These are phyloP conservation scores for Telenomus remus DNA, from an alignment of 1,140 invertebrate species.

Conservation along the genomic window DNA sequence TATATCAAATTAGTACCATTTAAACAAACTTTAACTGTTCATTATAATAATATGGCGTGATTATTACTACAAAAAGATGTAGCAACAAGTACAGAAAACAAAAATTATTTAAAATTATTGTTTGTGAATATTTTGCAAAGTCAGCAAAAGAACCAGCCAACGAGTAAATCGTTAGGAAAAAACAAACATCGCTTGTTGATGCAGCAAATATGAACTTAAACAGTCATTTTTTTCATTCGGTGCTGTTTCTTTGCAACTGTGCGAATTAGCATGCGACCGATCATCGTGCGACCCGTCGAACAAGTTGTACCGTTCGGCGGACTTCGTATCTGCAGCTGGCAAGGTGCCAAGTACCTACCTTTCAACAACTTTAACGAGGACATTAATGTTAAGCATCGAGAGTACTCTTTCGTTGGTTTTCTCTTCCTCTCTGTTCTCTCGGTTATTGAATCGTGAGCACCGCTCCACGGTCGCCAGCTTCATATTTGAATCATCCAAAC, in stretches of 20 bases:
- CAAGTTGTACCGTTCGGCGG: conserved; percentile 60
- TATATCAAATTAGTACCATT: no score
- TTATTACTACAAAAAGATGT: no score
- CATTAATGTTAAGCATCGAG: conserved; percentile 58
- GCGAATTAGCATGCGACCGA: conserved; percentile 60
- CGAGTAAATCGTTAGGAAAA: no score
- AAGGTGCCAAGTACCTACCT: conserved; percentile 60
- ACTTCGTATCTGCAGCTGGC: conserved; percentile 51
- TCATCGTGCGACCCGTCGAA: conserved; percentile 58
- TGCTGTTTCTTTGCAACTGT: conserved; percentile 45
- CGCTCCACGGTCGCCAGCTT: no score
- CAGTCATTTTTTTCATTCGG: conserved; percentile 23
- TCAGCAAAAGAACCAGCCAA: no score
- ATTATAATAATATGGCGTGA: no score
- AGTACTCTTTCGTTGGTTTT: conserved; percentile 53
- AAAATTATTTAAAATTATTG: no score
- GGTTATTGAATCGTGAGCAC: conserved; percentile 26
- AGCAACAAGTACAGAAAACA: no score
- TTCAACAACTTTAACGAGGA: conserved; percentile 61
- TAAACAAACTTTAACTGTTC: no score
- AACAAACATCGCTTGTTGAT: neutral
- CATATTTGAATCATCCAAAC: conserved; percentile 19
- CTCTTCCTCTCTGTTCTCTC: conserved; percentile 16
- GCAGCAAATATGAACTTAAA: conserved; percentile 37
- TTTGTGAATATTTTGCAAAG: no score